Evolutionary conservation across 2,888 invertebrate genomes (phyloP), one percentile per base, ranked within the genome.

Genomic region (Caenorhabditis uteleia): DNA sequence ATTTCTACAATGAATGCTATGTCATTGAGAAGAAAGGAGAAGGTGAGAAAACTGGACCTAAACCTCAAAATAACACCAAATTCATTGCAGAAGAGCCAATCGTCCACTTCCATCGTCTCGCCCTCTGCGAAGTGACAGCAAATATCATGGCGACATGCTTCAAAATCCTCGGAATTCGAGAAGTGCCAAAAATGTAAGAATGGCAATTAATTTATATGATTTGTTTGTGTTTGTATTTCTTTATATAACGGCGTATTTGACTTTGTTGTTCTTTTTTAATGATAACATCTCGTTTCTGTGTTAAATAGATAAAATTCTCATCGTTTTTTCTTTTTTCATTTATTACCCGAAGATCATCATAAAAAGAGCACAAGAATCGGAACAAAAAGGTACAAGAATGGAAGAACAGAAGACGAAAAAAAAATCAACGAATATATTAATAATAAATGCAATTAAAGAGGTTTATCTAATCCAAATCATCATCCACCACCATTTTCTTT

Each of bases 1-100:
- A 99, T 84, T 98, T 99, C 85, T 98, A 99, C 85, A 95, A 95
- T 83, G 89, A 88, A 78, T 99, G 98, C 85, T 98, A 97, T 83
- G 97, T 97, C 83, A 90, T 99, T 47, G 93, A 95, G 84, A 95
- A 93, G 84, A 90, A 95, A 84, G 87, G 57, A 16, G 72, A 67
- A 18, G 71, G 72, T 61, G 2, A 20, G 10, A 33, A 40, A 40
- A 21, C 12, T 40, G 21, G 4, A 16, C 12, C 4, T 40, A 21
- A 38, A 31, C 39, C 74, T 77, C 23, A 78, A 83, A 84, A 83
- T 20, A 75, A n/a, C n/a, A n/a, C n/a, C 75, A 34, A 6, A 6
- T 36, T n/a, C 16, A 36, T 36, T n/a, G 29, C 54, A 68, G 68
- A 64, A 42, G 34, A 50, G 3, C 36, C 56, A n/a, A 33, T 59